Evolutionary conservation across 1,140 invertebrate species (phyloP).

Genomic region (Lucilia cuprina): DNA sequence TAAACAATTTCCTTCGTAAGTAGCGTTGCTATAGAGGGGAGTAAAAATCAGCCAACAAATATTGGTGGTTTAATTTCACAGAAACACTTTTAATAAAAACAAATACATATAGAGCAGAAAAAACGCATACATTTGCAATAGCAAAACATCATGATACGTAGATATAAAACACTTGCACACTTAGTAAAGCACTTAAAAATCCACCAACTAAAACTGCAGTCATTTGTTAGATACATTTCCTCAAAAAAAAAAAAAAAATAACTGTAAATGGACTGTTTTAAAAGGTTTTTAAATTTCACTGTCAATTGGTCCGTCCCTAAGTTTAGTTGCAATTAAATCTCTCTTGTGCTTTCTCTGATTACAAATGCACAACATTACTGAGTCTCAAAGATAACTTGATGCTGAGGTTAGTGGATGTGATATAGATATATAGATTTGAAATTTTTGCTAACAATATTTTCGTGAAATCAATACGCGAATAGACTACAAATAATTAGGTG

Average conservation of each 20-base stretch:
- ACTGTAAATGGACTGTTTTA: background rate
- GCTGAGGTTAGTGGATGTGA: background rate
- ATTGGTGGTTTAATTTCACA: background rate
- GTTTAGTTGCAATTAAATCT: background rate
- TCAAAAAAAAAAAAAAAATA: background rate
- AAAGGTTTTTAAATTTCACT: conserved; percentile 11
- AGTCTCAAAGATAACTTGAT: background rate
- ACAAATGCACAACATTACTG: background rate
- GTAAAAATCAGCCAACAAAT: background rate
- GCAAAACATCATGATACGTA: background rate
- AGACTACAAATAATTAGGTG: no score
- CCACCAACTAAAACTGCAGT: background rate
- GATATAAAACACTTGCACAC: conserved; percentile 7
- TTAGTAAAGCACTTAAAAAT: conserved; percentile 7
- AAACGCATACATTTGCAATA: background rate
- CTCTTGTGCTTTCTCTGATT: background rate
- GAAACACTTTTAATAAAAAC: background rate
- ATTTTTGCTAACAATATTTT: background rate
- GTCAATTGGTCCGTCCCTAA: background rate
- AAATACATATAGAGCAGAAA: background rate
- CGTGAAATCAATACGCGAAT: no score
- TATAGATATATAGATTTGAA: background rate
- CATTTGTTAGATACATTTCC: conserved; percentile 4
- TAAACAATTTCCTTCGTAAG: background rate
- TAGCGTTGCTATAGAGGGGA: background rate